Conservation (phyloP, 2,113 vertebrate genomes). For the Rhinolophus ferrumequinum region DNA sequence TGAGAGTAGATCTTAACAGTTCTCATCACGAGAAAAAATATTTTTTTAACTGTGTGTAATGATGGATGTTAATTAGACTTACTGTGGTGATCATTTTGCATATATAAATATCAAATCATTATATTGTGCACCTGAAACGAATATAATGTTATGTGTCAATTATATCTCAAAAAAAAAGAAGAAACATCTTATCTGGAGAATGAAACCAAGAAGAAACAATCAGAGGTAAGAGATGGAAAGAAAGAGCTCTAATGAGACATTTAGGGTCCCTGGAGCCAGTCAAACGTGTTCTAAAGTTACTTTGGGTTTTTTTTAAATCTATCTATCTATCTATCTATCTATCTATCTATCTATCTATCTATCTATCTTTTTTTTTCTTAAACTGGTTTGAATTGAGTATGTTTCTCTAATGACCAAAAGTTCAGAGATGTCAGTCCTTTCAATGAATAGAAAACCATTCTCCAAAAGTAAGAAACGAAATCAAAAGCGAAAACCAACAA, state of each 20-base stretch:
- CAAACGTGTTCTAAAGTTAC: not conserved
- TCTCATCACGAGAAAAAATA: not conserved
- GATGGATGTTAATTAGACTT: not conserved
- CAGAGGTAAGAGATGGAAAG: not conserved
- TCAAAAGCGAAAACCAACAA: not conserved
- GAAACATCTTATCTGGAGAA: slow-evolving; percentile 9
- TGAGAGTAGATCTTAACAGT: not conserved
- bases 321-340: not conserved
- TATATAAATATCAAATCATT: not conserved
- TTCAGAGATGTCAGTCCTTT: not conserved
- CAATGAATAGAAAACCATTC: not conserved
- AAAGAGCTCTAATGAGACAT: not conserved
- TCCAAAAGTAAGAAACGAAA: slow-evolving; percentile 4
- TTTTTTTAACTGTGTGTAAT: not conserved
- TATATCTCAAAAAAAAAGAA: not conserved
- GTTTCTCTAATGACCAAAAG: not conserved
- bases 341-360: not conserved
- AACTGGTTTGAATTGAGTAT: not conserved
- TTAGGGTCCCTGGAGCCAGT: not conserved
- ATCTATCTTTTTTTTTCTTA: not conserved
- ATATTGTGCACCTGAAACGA: not conserved
- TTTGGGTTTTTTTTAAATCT: not conserved
- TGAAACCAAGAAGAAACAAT: not conserved
- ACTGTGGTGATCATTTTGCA: not conserved
- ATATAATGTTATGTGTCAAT: not conserved